Evolutionary conservation across 1,140 invertebrate genomes (phyloP).

Genomic region (Antheraea mylitta): DNA sequence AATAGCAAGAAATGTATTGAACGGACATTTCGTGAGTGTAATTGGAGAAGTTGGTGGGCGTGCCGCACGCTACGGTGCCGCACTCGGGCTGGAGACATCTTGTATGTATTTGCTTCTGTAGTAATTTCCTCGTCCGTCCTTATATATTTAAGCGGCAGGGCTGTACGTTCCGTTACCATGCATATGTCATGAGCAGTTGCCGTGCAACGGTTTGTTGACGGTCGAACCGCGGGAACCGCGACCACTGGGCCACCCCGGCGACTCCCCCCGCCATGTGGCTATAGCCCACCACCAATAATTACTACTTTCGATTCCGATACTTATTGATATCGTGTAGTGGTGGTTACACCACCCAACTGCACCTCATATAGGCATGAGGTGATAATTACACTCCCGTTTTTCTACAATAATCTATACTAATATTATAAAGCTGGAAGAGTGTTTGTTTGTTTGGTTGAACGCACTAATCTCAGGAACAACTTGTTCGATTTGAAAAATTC

Average conservation of each 20-base stretch:
- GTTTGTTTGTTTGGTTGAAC: too few species aligned
- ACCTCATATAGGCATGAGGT: constrained; percentile 56
- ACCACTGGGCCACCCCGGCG: constrained; percentile 43
- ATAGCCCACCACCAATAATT: constrained; percentile 64
- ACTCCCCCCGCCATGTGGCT: constrained; percentile 22
- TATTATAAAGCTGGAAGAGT: too few species aligned
- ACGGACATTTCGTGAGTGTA: constrained; percentile 65
- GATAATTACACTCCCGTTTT: constrained; percentile 63
- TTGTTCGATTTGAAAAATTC: too few species aligned
- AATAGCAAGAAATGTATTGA: constrained; percentile 52
- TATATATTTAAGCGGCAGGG: constrained; percentile 70
- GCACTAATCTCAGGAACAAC: too few species aligned
- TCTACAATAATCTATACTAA: constrained; percentile 34
- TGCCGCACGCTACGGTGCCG: constrained; percentile 57
- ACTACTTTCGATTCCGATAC: constrained; percentile 69
- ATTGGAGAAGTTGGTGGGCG: constrained; percentile 60
- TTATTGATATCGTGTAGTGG: constrained; percentile 41
- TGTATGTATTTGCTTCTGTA: constrained; percentile 68
- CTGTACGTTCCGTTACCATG: constrained; percentile 67
- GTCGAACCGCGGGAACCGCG: constrained; percentile 62
- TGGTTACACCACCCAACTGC: constrained; percentile 39
- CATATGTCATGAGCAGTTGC: constrained; percentile 78
- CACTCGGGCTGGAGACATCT: constrained; percentile 58
- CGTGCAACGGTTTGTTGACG: constrained; percentile 75
- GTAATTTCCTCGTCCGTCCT: constrained; percentile 71